Conservation (phyloP, 2,113 vertebrate genomes). For the Brachyhypopomus occidentalis region DNA sequence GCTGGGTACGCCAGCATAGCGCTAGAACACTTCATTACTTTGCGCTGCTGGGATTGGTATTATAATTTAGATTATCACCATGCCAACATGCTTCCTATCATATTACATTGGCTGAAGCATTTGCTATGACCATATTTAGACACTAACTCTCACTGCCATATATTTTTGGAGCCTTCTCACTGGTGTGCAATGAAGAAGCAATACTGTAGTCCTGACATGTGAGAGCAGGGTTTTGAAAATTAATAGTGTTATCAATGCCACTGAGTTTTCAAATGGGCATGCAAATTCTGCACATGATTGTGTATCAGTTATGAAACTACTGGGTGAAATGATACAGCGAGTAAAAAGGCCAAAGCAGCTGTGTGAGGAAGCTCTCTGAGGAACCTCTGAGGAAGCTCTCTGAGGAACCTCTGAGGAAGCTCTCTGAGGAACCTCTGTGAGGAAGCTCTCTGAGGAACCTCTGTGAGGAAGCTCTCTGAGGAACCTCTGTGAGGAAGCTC, state of each 20-base stretch:
- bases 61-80: constrained; percentile 34
- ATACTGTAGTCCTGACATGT: background rate
- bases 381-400: constrained; percentile 18
- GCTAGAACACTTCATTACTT: constrained; percentile 24
- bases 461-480: constrained; percentile 24
- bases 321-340: background rate
- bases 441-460: constrained; percentile 26
- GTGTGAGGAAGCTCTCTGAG: constrained; percentile 26
- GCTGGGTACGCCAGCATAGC: constrained; percentile 55
- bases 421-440: constrained; percentile 6
- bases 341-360: background rate
- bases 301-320: background rate
- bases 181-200: background rate
- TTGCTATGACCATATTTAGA: constrained; percentile 18
- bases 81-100: constrained; percentile 36
- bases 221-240: background rate
- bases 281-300: background rate
- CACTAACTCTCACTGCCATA: background rate
- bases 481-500: background rate
- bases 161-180: constrained; percentile 1
- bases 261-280: background rate
- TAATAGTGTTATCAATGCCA: background rate
- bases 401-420: constrained; percentile 26
- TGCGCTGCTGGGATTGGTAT: constrained; percentile 38
- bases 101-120: background rate